Base-by-base conservation (phyloP, 2,888 invertebrate genomes). In the Acronicta leporina region DNA sequence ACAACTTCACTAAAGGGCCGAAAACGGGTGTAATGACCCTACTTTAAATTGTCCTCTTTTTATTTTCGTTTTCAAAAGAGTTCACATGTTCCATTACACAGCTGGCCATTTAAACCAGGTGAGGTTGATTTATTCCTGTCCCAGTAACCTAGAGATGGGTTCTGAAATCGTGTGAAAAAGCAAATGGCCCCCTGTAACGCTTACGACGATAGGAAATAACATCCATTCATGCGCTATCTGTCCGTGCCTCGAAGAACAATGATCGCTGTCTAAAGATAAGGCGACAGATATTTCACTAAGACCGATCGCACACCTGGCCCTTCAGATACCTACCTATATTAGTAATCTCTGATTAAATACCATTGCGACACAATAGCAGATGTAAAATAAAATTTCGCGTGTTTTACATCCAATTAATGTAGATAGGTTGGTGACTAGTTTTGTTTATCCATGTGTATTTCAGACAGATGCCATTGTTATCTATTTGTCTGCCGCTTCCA, bases 91-190 rank as follows among this genome's bases (percentile, higher is more conserved):
- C n/a, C n/a, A n/a, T n/a, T 40, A 35, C 44, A 25, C 27, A 48
- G 33, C 49, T 60, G 51, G 54, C 52, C 60, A 60, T 75, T 68
- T 63, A 44, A 64, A 67, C 55, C 64, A 75, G 71, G 70, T 72
- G 61, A 68, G 54, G 63, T 61, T 73, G 81, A 84, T 84, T 83
- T 86, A 87, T 85, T 77, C 72, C 73, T 78, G 83, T 75, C 81
- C 85, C 64, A 82, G 78, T 86, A 81, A 81, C 82, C 75, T 59
- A 63, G 62, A 74, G 66, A 68, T 66, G 62, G 76, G 64, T 75
- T 69, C 60, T 73, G 71, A 75, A 73, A 73, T 77, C 78, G 80
- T 77, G 80, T 78, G 81, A 83, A 85, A 82, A 80, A 79, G 67
- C 76, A 67, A 79, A 75, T 75, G 79, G 75, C 70, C 70, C 44